Percentiles rank a stretch among this genome's conserved stretches.
phyloP scores from a whole-genome alignment of 1,140 invertebrate species.

The Drosophila sp. region DNA sequence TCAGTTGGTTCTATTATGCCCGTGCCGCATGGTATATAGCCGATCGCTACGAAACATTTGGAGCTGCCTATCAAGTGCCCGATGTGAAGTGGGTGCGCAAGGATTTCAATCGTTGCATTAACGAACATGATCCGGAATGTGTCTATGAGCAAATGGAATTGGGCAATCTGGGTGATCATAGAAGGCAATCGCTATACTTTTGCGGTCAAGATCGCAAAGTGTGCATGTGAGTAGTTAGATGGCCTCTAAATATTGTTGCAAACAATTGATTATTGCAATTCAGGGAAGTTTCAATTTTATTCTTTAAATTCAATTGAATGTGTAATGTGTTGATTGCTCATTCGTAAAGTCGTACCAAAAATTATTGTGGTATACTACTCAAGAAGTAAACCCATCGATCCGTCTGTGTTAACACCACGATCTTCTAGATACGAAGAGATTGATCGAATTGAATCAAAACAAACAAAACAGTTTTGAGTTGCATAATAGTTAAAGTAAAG shows the following conservation, averaged over 20 bases:
- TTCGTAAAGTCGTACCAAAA: too few species aligned
- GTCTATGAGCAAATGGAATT: constrained; percentile 90
- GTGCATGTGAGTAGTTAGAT: constrained; percentile 89
- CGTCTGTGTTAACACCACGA: too few species aligned
- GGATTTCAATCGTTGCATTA: constrained; percentile 94
- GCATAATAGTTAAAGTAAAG: too few species aligned
- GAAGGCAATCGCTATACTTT: constrained; percentile 92
- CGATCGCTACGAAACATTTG: constrained; percentile 91
- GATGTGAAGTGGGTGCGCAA: constrained; percentile 93
- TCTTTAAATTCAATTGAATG: too few species aligned
- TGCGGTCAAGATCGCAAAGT: constrained; percentile 90
- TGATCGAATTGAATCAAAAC: too few species aligned
- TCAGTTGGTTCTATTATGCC: constrained; percentile 94
- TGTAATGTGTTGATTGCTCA: too few species aligned
- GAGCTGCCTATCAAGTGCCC: constrained; percentile 90
- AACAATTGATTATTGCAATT: not conserved
- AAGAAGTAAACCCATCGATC: too few species aligned
- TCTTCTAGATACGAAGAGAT: too few species aligned
- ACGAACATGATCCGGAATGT: constrained; percentile 92
- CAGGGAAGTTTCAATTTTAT: too few species aligned
- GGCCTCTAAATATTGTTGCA: not conserved
- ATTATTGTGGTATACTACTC: too few species aligned
- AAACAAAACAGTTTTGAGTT: too few species aligned
- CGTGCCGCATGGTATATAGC: constrained; percentile 94
- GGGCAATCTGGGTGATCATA: constrained; percentile 91